Evolutionary conservation across 2,888 invertebrate species (phyloP).

Genomic region (Ichneumon xanthorius): DNA sequence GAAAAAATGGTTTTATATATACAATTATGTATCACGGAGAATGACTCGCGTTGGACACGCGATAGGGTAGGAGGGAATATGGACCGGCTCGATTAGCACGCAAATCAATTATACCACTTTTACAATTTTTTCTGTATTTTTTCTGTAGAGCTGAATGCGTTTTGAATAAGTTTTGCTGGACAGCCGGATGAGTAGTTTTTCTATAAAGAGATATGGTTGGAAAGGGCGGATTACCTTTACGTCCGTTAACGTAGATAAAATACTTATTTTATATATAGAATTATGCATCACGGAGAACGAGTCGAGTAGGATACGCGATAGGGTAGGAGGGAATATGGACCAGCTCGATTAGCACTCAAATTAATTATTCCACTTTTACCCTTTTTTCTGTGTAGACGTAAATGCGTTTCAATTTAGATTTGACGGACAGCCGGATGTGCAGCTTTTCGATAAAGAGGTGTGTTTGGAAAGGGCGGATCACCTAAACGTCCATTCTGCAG

Average conservation of each 20-base stretch:
- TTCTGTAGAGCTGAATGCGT: too few species aligned
- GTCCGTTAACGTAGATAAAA: slow-evolving; percentile 74
- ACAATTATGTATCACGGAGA: not conserved
- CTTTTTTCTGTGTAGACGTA: too few species aligned
- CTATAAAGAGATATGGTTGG: not conserved
- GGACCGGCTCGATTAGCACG: too few species aligned
- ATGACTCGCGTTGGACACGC: not conserved
- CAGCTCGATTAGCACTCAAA: not conserved
- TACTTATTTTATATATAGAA: slow-evolving; percentile 47
- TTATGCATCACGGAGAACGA: not conserved
- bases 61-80: too few species aligned
- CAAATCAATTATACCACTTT: too few species aligned
- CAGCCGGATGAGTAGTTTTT: slow-evolving; percentile 55
- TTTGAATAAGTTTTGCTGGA: too few species aligned
- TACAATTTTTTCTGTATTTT: too few species aligned
- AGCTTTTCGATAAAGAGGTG: slow-evolving; percentile 20
- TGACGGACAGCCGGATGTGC: slow-evolving; percentile 48
- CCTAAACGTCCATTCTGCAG: slow-evolving; percentile 73
- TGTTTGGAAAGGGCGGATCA: not conserved
- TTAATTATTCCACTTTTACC: not conserved
- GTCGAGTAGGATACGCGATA: not conserved
- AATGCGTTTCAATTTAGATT: too few species aligned
- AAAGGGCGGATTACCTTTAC: not conserved
- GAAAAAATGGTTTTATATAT: slow-evolving; percentile 71
- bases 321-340: not conserved